Percentiles rank a stretch among this genome's conserved stretches.
These are phyloP conservation scores for Paradoxurus hermaphroditus DNA, from an alignment of 2,113 vertebrate genomes.

Conservation along the genomic window DNA sequence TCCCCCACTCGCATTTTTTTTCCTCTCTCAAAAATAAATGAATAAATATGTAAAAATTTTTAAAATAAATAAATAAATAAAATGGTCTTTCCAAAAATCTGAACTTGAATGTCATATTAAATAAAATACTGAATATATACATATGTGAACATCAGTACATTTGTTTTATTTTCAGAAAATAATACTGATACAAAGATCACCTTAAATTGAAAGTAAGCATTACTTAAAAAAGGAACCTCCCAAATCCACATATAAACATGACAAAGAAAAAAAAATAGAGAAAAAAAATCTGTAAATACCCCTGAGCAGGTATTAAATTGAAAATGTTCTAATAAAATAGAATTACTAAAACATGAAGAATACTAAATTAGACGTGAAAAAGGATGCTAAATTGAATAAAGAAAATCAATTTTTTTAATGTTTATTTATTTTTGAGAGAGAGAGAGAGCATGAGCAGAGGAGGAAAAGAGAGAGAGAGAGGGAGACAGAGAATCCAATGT, in stretches of 20 bases:
- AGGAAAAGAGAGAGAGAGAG: no score
- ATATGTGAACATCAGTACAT: background rate
- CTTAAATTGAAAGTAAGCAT: background rate
- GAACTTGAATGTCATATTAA: background rate
- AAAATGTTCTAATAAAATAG: constrained; percentile 6
- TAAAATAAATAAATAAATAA: background rate
- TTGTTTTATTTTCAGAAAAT: background rate
- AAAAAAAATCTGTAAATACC: background rate
- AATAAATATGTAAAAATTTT: no score
- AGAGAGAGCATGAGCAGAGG: no score
- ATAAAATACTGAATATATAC: background rate
- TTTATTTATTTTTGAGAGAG: no score
- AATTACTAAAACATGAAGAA: background rate
- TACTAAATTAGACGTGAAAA: background rate
- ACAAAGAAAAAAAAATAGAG: background rate
- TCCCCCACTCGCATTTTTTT: no score
- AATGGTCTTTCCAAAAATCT: background rate
- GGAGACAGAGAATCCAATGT: no score
- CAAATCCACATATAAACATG: background rate
- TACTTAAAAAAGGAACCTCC: background rate
- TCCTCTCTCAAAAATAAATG: no score
- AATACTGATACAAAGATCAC: background rate
- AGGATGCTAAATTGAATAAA: background rate
- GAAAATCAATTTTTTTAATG: background rate
- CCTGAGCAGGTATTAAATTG: background rate